phyloP scores from a whole-genome alignment of 2,113 vertebrate species.

The Pica pica region DNA sequence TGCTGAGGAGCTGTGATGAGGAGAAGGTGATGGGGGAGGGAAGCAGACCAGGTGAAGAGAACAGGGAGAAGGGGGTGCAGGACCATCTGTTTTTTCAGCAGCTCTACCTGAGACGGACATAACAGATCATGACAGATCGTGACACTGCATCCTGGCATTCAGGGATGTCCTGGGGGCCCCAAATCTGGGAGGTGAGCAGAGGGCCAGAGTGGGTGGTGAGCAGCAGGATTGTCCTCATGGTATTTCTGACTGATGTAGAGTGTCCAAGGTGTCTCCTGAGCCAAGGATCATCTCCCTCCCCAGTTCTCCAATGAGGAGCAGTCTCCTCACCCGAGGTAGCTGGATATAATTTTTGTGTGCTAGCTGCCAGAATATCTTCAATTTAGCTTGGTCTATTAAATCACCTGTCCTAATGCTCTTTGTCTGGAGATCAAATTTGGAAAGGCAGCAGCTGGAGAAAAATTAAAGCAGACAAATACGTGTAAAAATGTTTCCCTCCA shows the following conservation, averaged over 20 bases:
- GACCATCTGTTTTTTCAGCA: not conserved
- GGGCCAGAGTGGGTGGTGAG: accelerated
- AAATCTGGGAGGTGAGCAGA: not conserved
- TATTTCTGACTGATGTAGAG: not conserved
- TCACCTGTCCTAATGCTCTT: not conserved
- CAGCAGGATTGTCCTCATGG: not conserved
- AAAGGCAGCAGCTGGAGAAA: slow-evolving; percentile 43
- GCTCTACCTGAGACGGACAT: not conserved
- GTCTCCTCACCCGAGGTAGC: not conserved
- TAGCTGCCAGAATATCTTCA: not conserved
- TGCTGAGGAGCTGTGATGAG: not conserved
- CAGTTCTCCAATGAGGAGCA: accelerated
- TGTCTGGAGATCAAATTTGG: slow-evolving; percentile 35
- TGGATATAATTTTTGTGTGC: not conserved
- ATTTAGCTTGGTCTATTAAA: slow-evolving; percentile 5
- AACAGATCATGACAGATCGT: accelerated
- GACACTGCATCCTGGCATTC: not conserved
- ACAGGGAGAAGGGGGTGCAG: accelerated
- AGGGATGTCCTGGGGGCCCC: not conserved
- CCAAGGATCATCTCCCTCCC: not conserved
- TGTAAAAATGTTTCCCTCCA: slow-evolving; percentile 8
- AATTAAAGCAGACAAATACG: slow-evolving; percentile 22
- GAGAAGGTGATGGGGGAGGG: not conserved
- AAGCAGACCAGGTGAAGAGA: not conserved
- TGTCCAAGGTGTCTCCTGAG: not conserved